phyloP scores from a whole-genome alignment of 2,888 invertebrate species.

The Lasioglossum morio region DNA sequence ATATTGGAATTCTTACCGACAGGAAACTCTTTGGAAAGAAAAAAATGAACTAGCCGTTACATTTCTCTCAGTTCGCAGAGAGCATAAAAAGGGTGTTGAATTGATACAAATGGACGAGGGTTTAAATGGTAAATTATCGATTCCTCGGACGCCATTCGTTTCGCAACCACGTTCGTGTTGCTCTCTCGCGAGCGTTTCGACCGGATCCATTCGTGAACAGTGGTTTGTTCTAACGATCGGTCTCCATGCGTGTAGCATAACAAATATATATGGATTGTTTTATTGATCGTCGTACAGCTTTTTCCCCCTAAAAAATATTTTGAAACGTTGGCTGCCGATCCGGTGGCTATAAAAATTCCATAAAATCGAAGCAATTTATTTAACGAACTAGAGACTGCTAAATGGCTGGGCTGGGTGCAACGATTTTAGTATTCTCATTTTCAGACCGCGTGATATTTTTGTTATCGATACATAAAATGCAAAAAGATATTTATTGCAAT shows the following conservation, averaged over 20 bases:
- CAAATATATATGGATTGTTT: background rate
- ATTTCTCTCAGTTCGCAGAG: background rate
- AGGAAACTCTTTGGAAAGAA: background rate
- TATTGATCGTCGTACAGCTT: background rate
- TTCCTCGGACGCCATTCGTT: background rate
- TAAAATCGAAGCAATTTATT: background rate
- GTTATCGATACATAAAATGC: background rate
- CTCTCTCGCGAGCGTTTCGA: background rate
- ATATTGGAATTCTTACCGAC: too few species aligned
- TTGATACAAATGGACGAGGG: background rate
- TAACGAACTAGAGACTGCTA: background rate
- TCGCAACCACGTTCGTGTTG: background rate
- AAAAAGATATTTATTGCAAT: background rate
- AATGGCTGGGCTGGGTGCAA: background rate
- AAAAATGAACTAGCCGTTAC: background rate
- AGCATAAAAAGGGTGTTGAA: background rate
- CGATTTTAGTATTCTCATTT: background rate
- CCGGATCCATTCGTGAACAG: background rate
- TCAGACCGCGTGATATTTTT: background rate
- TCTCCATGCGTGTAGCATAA: background rate
- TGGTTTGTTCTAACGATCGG: background rate
- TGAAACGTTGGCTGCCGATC: background rate
- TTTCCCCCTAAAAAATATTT: background rate
- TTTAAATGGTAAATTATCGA: conserved; percentile 11
- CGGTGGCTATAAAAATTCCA: background rate